phyloP scores from a whole-genome alignment of 2,888 invertebrate species.

The Molorchus minor region DNA sequence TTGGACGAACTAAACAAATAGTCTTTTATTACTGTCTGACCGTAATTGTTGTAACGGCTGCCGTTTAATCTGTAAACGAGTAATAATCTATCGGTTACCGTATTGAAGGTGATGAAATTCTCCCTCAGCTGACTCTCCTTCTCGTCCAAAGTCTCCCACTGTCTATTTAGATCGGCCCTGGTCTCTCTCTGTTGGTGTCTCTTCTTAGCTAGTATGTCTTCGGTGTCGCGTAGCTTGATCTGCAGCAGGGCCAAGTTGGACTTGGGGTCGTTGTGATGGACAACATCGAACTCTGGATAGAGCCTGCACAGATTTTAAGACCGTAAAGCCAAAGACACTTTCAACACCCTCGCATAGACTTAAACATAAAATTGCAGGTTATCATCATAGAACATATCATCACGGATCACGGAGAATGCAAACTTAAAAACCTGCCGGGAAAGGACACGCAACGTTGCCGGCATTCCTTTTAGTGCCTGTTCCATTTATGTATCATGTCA shows the following conservation, averaged over 20 bases:
- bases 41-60: no score
- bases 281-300: constrained; percentile 38
- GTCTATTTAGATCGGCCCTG: constrained; percentile 29
- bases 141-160: constrained; percentile 39
- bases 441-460: no score
- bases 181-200: constrained; percentile 23
- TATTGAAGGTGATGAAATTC: constrained; percentile 40
- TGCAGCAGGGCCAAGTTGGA: constrained; percentile 30
- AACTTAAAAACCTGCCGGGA: no score
- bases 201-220: constrained; percentile 27
- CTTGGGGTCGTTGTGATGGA: constrained; percentile 33
- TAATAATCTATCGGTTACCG: no score
- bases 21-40: not conserved
- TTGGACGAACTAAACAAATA: constrained; percentile 65
- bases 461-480: no score
- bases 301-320: constrained; percentile 27
- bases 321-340: no score
- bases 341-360: no score
- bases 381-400: no score
- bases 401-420: no score
- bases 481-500: no score
- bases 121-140: constrained; percentile 37
- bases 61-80: no score
- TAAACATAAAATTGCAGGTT: no score
- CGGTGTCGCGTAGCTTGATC: constrained; percentile 34